Evolutionary conservation across 2,113 vertebrate genomes (phyloP).

Genomic region (Glaucidium brasilianum): DNA sequence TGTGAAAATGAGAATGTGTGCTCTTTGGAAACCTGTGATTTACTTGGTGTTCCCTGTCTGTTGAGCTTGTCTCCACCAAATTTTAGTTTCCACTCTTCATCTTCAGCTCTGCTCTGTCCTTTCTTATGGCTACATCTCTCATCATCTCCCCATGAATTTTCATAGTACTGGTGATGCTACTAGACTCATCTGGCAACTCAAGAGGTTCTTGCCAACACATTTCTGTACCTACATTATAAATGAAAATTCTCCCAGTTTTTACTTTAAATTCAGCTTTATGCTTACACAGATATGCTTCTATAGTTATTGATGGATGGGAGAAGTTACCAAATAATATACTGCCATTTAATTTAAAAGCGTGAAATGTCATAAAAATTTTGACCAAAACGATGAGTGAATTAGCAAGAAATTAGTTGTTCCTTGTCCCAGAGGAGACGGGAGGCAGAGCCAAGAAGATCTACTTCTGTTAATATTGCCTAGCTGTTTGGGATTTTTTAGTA

Average conservation of each 20-base stretch:
- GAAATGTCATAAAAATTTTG: not conserved
- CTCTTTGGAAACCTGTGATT: not conserved
- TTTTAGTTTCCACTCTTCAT: fast-evolving
- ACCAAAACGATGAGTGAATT: not conserved
- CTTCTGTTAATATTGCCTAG: not conserved
- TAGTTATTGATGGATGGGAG: not conserved
- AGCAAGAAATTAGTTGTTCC: not conserved
- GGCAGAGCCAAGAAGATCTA: not conserved
- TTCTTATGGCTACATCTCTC: not conserved
- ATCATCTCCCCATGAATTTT: not conserved
- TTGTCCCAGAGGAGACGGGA: not conserved
- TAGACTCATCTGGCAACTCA: not conserved
- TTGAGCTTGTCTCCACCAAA: not conserved
- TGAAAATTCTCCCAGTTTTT: not conserved
- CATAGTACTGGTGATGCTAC: not conserved
- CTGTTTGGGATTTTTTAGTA: not conserved
- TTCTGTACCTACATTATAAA: not conserved
- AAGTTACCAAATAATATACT: not conserved
- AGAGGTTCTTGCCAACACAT: not conserved
- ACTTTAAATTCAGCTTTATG: not conserved
- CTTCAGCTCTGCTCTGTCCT: not conserved
- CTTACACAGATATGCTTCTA: not conserved
- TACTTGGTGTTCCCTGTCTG: not conserved
- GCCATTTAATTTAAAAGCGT: not conserved
- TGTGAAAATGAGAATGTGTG: not conserved